A percentile compares a stretch with the other conserved stretches of the same genome.
phyloP scores from a whole-genome alignment of 1,140 invertebrate genomes.

The Dendrolimus kikuchii region DNA sequence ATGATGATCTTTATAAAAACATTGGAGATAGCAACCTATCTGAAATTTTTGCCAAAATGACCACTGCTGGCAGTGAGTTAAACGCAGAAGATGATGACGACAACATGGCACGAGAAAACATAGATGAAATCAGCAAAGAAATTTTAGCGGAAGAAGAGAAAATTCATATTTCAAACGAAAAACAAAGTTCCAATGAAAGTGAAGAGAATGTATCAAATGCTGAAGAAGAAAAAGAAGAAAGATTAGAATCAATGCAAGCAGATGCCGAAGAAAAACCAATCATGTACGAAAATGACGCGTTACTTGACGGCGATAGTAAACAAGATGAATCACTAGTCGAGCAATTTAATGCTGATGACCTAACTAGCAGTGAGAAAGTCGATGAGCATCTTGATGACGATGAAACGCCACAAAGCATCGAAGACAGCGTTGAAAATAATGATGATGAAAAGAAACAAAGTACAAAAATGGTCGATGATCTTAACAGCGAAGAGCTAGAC shows the following conservation, averaged over 20 bases:
- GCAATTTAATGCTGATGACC: background rate
- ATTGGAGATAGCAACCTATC: constrained; percentile 23
- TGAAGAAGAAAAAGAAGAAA: constrained; percentile 8
- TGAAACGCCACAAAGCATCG: background rate
- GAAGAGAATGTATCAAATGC: constrained; percentile 6
- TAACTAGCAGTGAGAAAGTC: background rate
- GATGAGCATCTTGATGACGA: background rate
- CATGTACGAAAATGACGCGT: constrained; percentile 13
- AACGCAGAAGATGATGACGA: constrained; percentile 12
- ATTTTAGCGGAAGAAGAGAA: too few species aligned
- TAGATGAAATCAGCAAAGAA: background rate
- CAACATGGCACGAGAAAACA: background rate
- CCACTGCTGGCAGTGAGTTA: background rate
- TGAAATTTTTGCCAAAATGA: constrained; percentile 9
- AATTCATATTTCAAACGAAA: too few species aligned
- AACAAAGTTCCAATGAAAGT: background rate
- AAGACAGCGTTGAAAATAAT: background rate
- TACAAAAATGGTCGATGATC: constrained; percentile 15
- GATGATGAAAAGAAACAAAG: constrained; percentile 3
- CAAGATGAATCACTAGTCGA: constrained; percentile 7
- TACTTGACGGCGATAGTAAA: constrained; percentile 7
- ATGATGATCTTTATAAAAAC: constrained; percentile 25
- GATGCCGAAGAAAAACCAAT: constrained; percentile 12
- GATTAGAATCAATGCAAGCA: constrained; percentile 8
- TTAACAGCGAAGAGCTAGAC: constrained; percentile 22